Evolutionary conservation across 2,888 invertebrate genomes (phyloP).

Genomic region (Orthonevra nobilis): DNA sequence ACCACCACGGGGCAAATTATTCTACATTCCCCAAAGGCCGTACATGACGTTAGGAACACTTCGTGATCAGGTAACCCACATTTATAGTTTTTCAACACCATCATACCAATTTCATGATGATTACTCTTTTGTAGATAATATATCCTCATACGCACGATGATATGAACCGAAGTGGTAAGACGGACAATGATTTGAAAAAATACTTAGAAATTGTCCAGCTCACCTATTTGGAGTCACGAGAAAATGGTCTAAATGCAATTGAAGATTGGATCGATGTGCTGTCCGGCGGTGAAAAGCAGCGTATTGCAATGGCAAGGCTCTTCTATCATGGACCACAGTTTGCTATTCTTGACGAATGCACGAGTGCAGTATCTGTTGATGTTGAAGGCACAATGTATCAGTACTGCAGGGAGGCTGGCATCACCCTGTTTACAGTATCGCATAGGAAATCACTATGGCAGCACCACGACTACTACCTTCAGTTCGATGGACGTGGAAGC

Average conservation of each 20-base stretch:
- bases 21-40: constrained; percentile 95
- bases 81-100: neutral
- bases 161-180: constrained; percentile 88
- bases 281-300: constrained; percentile 98
- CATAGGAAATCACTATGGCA: constrained; percentile 98
- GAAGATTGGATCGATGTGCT: constrained; percentile 99
- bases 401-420: constrained; percentile 91
- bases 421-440: constrained; percentile 98
- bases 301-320: constrained; percentile 98
- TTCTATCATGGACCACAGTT: constrained; percentile 99
- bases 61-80: constrained; percentile 88
- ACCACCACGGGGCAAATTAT: constrained; percentile 96
- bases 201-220: constrained; percentile 92
- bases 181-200: constrained; percentile 88
- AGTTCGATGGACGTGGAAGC: constrained; percentile 96
- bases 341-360: constrained; percentile 99
- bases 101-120: neutral
- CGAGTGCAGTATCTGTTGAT: constrained; percentile 98
- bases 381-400: constrained; percentile 99
- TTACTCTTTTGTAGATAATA: constrained; percentile 83
- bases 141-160: constrained; percentile 96
- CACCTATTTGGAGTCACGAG: constrained; percentile 90
- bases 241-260: constrained; percentile 93
- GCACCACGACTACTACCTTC: constrained; percentile 97
- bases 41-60: constrained; percentile 98